Evolutionary conservation across 2,888 invertebrate genomes (phyloP), one percentile per base, ranked within the genome.

Genomic region (Zygogramma bicolorata): DNA sequence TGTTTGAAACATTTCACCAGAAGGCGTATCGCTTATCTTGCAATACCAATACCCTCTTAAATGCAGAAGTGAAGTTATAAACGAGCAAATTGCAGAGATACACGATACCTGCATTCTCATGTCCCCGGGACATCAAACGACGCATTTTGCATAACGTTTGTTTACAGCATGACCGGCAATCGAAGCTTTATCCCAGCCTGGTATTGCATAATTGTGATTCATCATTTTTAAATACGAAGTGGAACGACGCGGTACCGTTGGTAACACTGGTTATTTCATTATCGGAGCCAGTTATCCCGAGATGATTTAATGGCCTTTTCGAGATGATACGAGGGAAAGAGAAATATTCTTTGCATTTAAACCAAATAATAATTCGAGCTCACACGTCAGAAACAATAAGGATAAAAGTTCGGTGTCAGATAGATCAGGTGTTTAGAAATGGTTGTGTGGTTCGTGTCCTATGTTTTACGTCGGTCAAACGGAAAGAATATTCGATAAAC

Each of bases 191-290:
- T 46, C 63, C 10, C 29, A 49, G 31, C 42, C 46, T 18, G 49
- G 3, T 46, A 27, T 63, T 63, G 25, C 63, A 63, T 63, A 63
- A 63, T 40, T 63, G 63, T 46, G 42, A 42, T 10, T 62, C 29
- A 27, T 25, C 15, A 20, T 42, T 42, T 62, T 63, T 63, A 10
- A 46, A 20, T 63, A 10, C 8, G 15, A 63, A 63, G 49, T 63
- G 63, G 63, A 29, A 63, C 63, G 46, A 34, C 46, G 25, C 13
- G 7, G 31, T 63, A 63, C 63, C 63, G 63, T 63, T 63, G 22
- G 63, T 7, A 18, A 42, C 1, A 13, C 13, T 46, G 18, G 61
- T 40, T 15, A 40, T 27, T 40, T 42, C 42, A 18, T 13, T 62
- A 15, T 25, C 13, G 20, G 20, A 63, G 31, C 63, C 29, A 46